Base-by-base conservation (phyloP, 2,113 vertebrate genomes). In the Phyllostomus discolor region DNA sequence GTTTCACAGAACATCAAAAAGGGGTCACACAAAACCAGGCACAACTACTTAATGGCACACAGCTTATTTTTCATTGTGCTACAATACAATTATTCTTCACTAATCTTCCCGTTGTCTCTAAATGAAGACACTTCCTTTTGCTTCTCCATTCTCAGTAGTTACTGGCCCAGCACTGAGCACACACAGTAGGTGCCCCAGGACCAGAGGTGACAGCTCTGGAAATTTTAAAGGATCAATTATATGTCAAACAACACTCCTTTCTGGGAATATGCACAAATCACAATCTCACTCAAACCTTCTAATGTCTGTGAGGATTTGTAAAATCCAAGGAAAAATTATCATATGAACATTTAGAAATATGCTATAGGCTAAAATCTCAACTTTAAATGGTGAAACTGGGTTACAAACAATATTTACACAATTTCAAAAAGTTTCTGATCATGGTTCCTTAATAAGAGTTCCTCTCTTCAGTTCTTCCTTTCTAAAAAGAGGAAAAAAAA, bases 391-490 rank as follows among this genome's bases (percentile, higher is more conserved):
- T 79, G 73, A 95, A 96, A 93, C 57, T 57, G 24, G 5, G 78
- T 93, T 83, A 91, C 88, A 85, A 83, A 89, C 76, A 62, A 88
- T 28, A 28, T 73, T 97, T 96, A 96, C 94, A 93, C 95, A 98
- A 97, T 95, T 94, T 97, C 91, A 90, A 24, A 89, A 96, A 94
- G 83, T 98, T 96, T 89, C 89, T 20, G 15, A 46, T 96, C 90
- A 54, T 26, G 59, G 88, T 98, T 98, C 93, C 97, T 95, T 87
- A 91, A 72, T 69, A 67, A 15, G 28, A 98, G 97, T 98, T 98
- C 98, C 98, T 97, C 97, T 98, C 93, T 94, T 90, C 28, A 66
- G 64, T 87, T 94, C 96, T 97, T 98, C 96, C 96, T 97, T 95
- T 80, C 31, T 22, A 48, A 96, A 95, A 50, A 96, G 89, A 94